Evolutionary conservation across 2,888 invertebrate genomes (phyloP), one percentile per base, ranked within the genome.

Genomic region (Peribatodes rhomboidaria): DNA sequence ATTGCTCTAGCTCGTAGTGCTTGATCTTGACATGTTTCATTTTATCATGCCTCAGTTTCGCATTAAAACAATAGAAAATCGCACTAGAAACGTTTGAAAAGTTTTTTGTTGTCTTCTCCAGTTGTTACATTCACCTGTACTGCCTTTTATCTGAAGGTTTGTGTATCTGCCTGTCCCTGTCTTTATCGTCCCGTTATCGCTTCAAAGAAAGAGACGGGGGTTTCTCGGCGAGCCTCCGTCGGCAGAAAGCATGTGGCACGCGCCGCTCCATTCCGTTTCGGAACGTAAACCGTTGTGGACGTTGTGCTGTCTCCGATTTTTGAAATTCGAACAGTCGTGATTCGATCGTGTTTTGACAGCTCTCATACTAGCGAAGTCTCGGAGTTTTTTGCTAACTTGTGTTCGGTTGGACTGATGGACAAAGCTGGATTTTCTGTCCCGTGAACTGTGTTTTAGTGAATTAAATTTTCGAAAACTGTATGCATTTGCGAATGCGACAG

Each of bases 181-280:
- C 89, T 84, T 69, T 75, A 72, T 64, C 68, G 58, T 72, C 72
- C 75, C 73, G 73, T 73, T 75, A 75, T 74, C 67, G 69, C 69
- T 65, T 58, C 50, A 39, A 84, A 86, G 89, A 92, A 85, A 91
- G 92, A 85, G 92, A 92, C 82, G 72, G 83, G 72, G 76, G 69
- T 81, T 81, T 79, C 82, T 82, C 68, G 74, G 73, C 73, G 76
- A 78, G 78, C 77, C 78, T 80, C 71, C 72, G 71, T 71, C 79
- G 78, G 82, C 76, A 79, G 76, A 73, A 70, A 86, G 82, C 90
- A 87, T 90, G 88, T 88, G 90, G 90, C 92, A 92, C 92, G 92
- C 91, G 92, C 87, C 86, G 81, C 82, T 84, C 85, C 90, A 93
- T 92, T 92, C 92, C 88, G 90, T 88, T 86, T 86, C 77, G 82